Base-by-base conservation (phyloP, 2,888 invertebrate species). In the Ischnus inquisitorius region DNA sequence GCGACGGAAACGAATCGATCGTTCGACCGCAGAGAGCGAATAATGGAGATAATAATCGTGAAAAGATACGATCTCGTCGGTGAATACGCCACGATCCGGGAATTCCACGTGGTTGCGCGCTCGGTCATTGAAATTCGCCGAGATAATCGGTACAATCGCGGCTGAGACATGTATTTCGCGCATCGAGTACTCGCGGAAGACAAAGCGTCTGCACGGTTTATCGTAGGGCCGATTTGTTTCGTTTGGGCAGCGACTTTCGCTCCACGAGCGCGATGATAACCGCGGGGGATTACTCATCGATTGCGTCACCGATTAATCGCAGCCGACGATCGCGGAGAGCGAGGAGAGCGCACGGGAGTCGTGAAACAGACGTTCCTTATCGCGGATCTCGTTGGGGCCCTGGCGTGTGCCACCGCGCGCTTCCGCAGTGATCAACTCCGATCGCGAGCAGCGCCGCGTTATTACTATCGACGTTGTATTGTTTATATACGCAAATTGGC, bases 291-390 rank as follows among this genome's bases (percentile, higher is more conserved):
- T 78, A 78, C 68, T 78, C 78, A 77, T 72, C 67, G 79, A 83
- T 84, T 78, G 74, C 80, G 69, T 84, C 78, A 81, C 14, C 51
- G 41, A n/a, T 14, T 65, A 75, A 76, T 67, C 60, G 12, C 60
- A 69, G 43, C 54, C 48, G 54, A 1, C 39, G 28, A 19, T 22
- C 54, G 60, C 16, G 41, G 41, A 41, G 28, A n/a, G 64, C 34
- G 67, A 51, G 64, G n/a, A 51, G 39, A 46, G 25, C 39, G 41
- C 8, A 2, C 25, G 14, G 60, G 19, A 12, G 57, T 16, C 22
- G 16, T 16, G 51, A 62, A 80, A 28, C 68, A 51, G 60, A 34
- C 71, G 54, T 5, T 74, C 34, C 39, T 83, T 46, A 75, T 79
- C 78, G 39, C 41, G n/a, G n/a, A 76, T 64, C 43, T 28, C 14